Evolutionary conservation across 2,888 invertebrate species (phyloP).

Genomic region (Nebria salina): DNA sequence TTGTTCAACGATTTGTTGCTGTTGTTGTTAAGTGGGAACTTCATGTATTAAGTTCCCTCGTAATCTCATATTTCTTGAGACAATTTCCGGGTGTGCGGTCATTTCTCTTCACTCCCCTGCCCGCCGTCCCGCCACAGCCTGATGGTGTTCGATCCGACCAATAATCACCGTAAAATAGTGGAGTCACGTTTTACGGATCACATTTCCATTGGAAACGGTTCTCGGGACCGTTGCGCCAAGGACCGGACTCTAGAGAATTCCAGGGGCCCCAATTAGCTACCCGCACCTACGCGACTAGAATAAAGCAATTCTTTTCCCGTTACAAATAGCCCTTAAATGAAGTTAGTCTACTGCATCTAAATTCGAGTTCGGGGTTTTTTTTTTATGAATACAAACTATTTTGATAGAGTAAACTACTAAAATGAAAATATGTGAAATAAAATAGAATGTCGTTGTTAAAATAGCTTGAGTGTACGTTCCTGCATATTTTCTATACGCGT

Average conservation of each 20-base stretch:
- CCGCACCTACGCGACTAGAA: slow-evolving; percentile 23
- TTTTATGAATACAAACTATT: too few species aligned
- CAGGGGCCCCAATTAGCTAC: slow-evolving; percentile 35
- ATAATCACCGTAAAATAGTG: slow-evolving; percentile 47
- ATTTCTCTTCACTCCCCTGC: neutral
- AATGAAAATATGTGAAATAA: too few species aligned
- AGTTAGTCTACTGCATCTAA: neutral
- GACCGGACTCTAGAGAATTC: slow-evolving; percentile 29
- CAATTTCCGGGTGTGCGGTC: neutral
- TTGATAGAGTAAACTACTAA: too few species aligned
- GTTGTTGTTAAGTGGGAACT: too few species aligned
- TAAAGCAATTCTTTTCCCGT: slow-evolving; percentile 2
- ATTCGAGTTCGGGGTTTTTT: neutral
- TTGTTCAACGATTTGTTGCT: neutral
- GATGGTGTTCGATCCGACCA: slow-evolving; percentile 37
- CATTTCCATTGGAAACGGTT: slow-evolving; percentile 45
- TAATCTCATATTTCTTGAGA: neutral
- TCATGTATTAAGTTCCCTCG: neutral
- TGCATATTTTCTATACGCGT: slow-evolving; percentile 9
- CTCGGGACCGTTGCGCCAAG: slow-evolving; percentile 6
- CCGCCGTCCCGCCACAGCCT: neutral
- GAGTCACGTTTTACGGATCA: slow-evolving; percentile 45
- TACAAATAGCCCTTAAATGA: neutral
- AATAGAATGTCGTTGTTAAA: neutral
- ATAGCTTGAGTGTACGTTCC: neutral